Base-by-base conservation (phyloP, 2,888 invertebrate species). In the Metacarcinus magister region DNA sequence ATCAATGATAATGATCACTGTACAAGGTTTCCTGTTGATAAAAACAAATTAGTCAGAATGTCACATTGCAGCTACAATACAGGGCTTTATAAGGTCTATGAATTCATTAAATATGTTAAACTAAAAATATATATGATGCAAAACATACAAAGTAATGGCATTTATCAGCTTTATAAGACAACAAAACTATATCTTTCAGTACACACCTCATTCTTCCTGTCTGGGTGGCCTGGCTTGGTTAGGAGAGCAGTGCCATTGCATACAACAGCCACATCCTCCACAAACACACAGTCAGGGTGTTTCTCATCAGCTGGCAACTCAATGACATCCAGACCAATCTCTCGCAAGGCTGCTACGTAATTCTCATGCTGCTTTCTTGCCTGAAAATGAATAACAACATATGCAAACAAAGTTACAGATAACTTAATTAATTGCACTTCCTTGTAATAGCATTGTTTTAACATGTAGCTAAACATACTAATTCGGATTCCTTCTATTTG, bases 241-340 rank as follows among this genome's bases (percentile, higher is more conserved):
- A 98, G 98, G 28, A 98, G 97, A 2, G 98, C 98, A 8, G 98
- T 98, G 10, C 98, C 98, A 96, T 98, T 98, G 96, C 98, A 98
- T 94, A 98, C 97, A 13, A 98, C 97, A 10, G 98, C 98, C 94
- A 98, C 97, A 97, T 98, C 98, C 96, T 98, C 98, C 32, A 98
- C 98, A 97, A 98, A 98, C 67, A 97, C 97, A 96, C 98, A 98
- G 96, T 98, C 98, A 0, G 98, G 98, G 97, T 98, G 97, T 93
- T 97, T 97, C 97, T 98, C 98, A 97, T 98, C 98, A 60, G 98
- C 97, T 13, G 98, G 97, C 87, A 98, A 97, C 97, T 98, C 98
- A 96, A 98, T 98, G 46, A 98, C 98, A 97, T 98, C 98, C 32
- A 97, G 95, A n/a, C 98, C 97, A 97, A 98, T 97, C 95, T 97